Base-by-base conservation (phyloP, 2,888 invertebrate species). In the Phymatocera aterrima region DNA sequence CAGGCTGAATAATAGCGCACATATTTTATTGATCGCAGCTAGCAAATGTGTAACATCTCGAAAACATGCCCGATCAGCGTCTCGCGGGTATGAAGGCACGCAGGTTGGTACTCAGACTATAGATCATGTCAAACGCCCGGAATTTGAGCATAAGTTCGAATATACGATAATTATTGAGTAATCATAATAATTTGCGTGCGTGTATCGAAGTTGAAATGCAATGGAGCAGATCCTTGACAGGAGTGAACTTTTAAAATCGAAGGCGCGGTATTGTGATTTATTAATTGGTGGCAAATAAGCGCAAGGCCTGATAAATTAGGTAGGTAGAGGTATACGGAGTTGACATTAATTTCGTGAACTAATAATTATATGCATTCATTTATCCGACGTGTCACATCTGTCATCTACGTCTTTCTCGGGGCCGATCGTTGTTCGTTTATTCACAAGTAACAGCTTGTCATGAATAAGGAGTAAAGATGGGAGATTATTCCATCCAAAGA, bases 211-310 rank as follows among this genome's bases (percentile, higher is more conserved):
- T 43, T 68, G 68, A 68, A 46, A 68, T 40, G 46, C 68, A 34
- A 68, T 46, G 24, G 28, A 68, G 46, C 43, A 15, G 46, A 46
- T 24, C 68, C 18, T 18, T 31, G 31, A 51, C 51, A 48, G n/a
- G n/a, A 72, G 24, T 51, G 48, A 72, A 72, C 72, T 72, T 51
- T 72, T 72, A 3, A 18, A 72, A 72, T 34, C 34, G 72, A 72
- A 72, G 48, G 72, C 51, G 34, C 51, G n/a, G n/a, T n/a, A n/a
- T n/a, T n/a, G n/a, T n/a, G n/a, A n/a, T n/a, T n/a, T 48, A 12
- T 51, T 37, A 48, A 72, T 51, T 37, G 34, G 51, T 34, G 18
- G 15, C 12, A 34, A 72, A 72, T 51, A 48, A 31, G 72, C 48
- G 48, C 72, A 72, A 72, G 72, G 72, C 51, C 72, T 21, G 72